Evolutionary conservation across 1,140 invertebrate species (phyloP).

Genomic region (Conus betulinus): DNA sequence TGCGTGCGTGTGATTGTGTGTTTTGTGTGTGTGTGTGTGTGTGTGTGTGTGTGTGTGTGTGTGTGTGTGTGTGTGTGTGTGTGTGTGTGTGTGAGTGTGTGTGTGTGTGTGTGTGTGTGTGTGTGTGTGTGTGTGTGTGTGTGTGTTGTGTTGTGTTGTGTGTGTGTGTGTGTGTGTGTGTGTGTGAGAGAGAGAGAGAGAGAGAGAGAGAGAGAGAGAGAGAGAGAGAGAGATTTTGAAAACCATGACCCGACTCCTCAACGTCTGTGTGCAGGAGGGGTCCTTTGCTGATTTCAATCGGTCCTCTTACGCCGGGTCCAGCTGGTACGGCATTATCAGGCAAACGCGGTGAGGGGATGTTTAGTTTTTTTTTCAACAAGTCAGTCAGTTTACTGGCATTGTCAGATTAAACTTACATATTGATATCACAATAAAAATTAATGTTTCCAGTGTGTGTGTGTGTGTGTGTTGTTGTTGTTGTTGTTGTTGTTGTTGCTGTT

Average conservation of each 20-base stretch:
- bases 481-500: too few species aligned
- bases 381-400: too few species aligned
- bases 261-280: background rate
- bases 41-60: background rate
- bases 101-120: background rate
- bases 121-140: background rate
- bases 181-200: background rate
- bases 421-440: too few species aligned
- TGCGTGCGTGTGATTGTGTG: too few species aligned
- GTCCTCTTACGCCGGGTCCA: slow-evolving; percentile 3
- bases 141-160: background rate
- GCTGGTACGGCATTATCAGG: background rate
- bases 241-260: too few species aligned
- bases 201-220: too few species aligned
- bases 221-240: too few species aligned
- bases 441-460: too few species aligned
- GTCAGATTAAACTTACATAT: too few species aligned
- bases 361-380: too few species aligned
- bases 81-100: background rate
- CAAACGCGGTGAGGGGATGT: background rate
- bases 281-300: slow-evolving; percentile 16
- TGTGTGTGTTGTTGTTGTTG: too few species aligned
- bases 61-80: background rate
- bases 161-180: background rate
- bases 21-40: background rate